Evolutionary conservation across 2,888 invertebrate genomes (phyloP).

Genomic region (Apoderus coryli): DNA sequence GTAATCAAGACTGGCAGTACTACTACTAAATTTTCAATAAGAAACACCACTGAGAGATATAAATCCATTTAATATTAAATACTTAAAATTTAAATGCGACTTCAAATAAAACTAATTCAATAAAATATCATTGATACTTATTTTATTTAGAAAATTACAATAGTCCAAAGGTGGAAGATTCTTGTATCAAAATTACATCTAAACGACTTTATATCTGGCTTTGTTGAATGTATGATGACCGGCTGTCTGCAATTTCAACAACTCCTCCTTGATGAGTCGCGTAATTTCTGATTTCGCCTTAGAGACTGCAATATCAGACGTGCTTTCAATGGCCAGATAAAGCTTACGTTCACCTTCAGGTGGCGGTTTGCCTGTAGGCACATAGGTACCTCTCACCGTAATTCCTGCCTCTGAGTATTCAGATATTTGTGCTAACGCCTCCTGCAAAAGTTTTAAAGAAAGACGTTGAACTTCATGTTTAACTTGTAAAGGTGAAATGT

Average conservation of each 20-base stretch:
- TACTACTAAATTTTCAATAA: no score
- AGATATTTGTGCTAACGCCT: slow-evolving; percentile 93
- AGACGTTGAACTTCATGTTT: no score
- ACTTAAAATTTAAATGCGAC: no score
- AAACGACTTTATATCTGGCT: slow-evolving; percentile 88
- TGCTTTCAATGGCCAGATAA: slow-evolving; percentile 97
- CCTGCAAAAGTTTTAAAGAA: slow-evolving; percentile 43
- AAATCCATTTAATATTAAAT: no score
- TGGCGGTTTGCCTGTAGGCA: slow-evolving; percentile 73
- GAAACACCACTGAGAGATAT: no score
- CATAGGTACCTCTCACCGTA: slow-evolving; percentile 95
- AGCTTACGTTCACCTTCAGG: slow-evolving; percentile 91
- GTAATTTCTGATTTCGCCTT: slow-evolving; percentile 97
- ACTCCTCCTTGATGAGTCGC: slow-evolving; percentile 92
- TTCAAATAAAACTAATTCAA: no score
- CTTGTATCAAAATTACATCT: slow-evolving; percentile 11
- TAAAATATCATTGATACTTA: no score
- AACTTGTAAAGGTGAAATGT: no score
- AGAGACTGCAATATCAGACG: slow-evolving; percentile 88
- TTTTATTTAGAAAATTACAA: slow-evolving; percentile 1
- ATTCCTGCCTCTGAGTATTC: slow-evolving; percentile 99
- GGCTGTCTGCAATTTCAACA: slow-evolving; percentile 79
- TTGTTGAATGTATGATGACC: slow-evolving; percentile 80
- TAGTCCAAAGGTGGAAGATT: no score
- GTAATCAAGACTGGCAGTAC: no score